Evolutionary conservation across 1,140 invertebrate genomes (phyloP).

Genomic region (Samia ricini): DNA sequence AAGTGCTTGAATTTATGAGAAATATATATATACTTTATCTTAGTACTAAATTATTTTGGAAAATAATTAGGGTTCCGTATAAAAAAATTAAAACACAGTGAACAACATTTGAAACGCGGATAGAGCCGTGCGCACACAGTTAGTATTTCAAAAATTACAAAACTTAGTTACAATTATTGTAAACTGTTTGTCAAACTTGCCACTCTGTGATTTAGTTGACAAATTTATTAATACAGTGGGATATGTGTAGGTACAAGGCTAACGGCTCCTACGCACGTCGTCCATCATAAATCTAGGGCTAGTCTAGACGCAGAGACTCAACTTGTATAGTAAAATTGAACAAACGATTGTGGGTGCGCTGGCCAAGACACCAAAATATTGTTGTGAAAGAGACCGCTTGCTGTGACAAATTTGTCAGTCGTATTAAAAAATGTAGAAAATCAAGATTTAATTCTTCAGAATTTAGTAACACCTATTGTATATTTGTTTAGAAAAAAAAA

Average conservation of each 20-base stretch:
- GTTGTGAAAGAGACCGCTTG: conserved; percentile 12
- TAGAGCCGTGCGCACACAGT: too few relatives aligned
- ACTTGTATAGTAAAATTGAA: conserved; percentile 29
- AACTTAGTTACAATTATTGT: neutral
- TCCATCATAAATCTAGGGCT: conserved; percentile 63
- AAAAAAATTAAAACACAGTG: too few relatives aligned
- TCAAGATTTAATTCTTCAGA: too few relatives aligned
- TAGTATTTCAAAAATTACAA: neutral
- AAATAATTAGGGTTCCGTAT: too few relatives aligned
- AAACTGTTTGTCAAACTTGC: conserved; percentile 40
- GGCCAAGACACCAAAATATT: conserved; percentile 12
- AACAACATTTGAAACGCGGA: too few relatives aligned
- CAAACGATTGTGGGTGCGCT: conserved; percentile 38
- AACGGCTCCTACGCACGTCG: conserved; percentile 63
- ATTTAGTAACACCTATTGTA: too few relatives aligned
- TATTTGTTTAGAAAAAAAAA: too few relatives aligned
- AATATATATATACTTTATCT: too few relatives aligned
- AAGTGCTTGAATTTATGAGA: too few relatives aligned
- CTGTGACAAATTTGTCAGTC: too few relatives aligned
- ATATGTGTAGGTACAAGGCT: conserved; percentile 51
- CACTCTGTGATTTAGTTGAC: conserved; percentile 37
- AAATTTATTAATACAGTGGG: conserved; percentile 44
- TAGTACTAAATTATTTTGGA: too few relatives aligned
- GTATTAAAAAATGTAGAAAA: too few relatives aligned
- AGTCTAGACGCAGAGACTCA: conserved; percentile 49